These are phyloP conservation scores for Pristionchus exspectatus DNA, from an alignment of 2,888 invertebrate genomes.

Conservation along the genomic window DNA sequence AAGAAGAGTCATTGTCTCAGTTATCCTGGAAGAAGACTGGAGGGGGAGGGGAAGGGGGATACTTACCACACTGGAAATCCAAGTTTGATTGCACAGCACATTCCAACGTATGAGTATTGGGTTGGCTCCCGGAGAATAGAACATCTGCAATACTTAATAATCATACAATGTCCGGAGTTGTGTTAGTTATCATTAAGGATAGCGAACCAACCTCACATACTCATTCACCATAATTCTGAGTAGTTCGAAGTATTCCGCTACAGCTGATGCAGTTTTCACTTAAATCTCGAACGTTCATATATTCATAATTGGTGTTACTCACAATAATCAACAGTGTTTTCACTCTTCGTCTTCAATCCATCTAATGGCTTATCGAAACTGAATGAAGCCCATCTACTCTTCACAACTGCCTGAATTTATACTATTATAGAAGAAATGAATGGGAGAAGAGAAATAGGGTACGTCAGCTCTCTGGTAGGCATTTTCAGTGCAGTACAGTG, in stretches of 20 bases:
- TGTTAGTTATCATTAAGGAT: background rate
- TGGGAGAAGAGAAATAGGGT: background rate
- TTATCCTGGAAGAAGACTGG: background rate
- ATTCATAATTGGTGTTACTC: background rate
- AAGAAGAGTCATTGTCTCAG: background rate
- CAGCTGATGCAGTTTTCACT: background rate
- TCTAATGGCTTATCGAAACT: background rate
- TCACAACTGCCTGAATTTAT: background rate
- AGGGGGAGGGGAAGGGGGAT: background rate
- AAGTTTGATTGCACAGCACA: background rate
- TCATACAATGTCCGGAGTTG: background rate
- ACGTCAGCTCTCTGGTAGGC: conserved; percentile 25
- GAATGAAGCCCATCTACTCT: background rate
- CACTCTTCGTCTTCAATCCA: conserved; percentile 6
- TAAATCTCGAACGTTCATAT: background rate
- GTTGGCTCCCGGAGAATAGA: background rate
- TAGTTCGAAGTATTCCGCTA: conserved; percentile 2
- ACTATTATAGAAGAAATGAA: background rate
- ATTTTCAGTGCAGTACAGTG: background rate
- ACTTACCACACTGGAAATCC: conserved; percentile 16
- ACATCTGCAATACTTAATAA: background rate
- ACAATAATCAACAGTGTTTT: background rate
- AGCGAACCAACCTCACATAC: background rate
- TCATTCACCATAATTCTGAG: background rate
- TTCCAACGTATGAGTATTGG: background rate